phyloP scores from a whole-genome alignment of 2,888 invertebrate species.

The Trichopria drosophilae region DNA sequence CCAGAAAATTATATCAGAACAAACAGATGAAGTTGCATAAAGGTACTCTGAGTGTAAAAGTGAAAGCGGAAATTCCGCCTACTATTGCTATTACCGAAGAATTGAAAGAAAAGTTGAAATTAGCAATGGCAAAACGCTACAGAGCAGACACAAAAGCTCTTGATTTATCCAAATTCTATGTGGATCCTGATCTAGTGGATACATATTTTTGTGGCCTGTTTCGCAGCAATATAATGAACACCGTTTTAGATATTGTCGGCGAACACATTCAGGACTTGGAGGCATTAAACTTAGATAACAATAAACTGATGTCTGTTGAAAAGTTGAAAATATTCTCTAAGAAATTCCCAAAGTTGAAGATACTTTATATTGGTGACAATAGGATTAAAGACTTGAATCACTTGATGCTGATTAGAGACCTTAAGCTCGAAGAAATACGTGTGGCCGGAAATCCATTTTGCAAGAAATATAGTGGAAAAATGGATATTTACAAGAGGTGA shows the following conservation, averaged over 20 bases:
- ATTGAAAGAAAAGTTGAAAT: constrained; percentile 75
- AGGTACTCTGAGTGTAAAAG: constrained; percentile 63
- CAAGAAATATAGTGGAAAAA: constrained; percentile 72
- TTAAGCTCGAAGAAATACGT: constrained; percentile 75
- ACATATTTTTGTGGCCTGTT: constrained; percentile 77
- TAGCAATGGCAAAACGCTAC: constrained; percentile 81
- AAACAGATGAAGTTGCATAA: constrained; percentile 74
- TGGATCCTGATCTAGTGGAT: constrained; percentile 70
- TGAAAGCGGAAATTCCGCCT: constrained; percentile 28
- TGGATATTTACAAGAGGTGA: constrained; percentile 83
- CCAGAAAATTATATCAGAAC: constrained; percentile 68
- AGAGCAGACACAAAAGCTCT: constrained; percentile 73
- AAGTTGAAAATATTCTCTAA: constrained; percentile 68
- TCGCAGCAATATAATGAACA: constrained; percentile 71
- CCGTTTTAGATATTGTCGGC: constrained; percentile 77
- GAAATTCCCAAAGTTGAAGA: constrained; percentile 74
- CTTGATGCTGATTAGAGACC: constrained; percentile 69
- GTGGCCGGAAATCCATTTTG: constrained; percentile 81
- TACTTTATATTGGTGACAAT: constrained; percentile 81
- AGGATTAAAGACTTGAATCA: constrained; percentile 70
- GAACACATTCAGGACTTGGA: constrained; percentile 82
- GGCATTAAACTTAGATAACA: constrained; percentile 80
- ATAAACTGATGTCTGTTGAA: constrained; percentile 72
- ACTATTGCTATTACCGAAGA: constrained; percentile 66
- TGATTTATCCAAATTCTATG: constrained; percentile 78